Evolutionary conservation across 2,113 vertebrate species (phyloP).

Genomic region (Neogobius melanostomus): DNA sequence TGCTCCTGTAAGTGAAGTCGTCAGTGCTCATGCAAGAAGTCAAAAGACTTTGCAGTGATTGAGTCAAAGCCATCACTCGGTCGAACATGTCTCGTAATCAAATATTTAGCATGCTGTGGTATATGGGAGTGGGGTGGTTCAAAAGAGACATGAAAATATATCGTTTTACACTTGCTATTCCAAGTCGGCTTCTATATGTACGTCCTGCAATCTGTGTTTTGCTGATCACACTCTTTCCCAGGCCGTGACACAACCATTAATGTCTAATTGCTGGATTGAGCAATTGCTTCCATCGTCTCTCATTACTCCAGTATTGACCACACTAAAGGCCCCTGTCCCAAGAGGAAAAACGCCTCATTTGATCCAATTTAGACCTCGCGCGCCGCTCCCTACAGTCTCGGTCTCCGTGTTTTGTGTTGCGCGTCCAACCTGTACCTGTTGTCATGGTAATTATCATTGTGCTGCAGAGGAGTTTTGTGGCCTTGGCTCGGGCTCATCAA

Average conservation of each 20-base stretch:
- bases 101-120: constrained; percentile 39
- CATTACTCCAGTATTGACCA: constrained; percentile 62
- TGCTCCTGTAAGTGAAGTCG: constrained; percentile 6
- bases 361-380: constrained; percentile 31
- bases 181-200: too few relatives aligned
- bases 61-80: constrained; percentile 22
- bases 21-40: constrained; percentile 9
- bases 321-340: constrained; percentile 22
- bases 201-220: not conserved
- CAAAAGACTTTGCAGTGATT: constrained; percentile 22
- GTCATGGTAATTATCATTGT: constrained; percentile 68
- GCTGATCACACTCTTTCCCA: constrained; percentile 29
- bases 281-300: constrained; percentile 51
- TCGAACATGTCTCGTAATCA: constrained; percentile 37
- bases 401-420: constrained; percentile 13
- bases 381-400: constrained; percentile 9
- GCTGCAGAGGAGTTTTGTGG: constrained; percentile 48
- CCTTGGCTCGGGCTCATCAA: constrained; percentile 40
- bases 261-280: constrained; percentile 56
- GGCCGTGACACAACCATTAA: constrained; percentile 52
- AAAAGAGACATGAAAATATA: constrained; percentile 5
- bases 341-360: constrained; percentile 32
- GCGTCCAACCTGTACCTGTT: constrained; percentile 43
- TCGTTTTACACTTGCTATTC: not conserved
- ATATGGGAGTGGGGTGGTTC: not conserved